Evolutionary conservation across 2,113 vertebrate species (phyloP), one percentile per base, ranked within the genome.

Genomic region (Bolborhynchus lineola): DNA sequence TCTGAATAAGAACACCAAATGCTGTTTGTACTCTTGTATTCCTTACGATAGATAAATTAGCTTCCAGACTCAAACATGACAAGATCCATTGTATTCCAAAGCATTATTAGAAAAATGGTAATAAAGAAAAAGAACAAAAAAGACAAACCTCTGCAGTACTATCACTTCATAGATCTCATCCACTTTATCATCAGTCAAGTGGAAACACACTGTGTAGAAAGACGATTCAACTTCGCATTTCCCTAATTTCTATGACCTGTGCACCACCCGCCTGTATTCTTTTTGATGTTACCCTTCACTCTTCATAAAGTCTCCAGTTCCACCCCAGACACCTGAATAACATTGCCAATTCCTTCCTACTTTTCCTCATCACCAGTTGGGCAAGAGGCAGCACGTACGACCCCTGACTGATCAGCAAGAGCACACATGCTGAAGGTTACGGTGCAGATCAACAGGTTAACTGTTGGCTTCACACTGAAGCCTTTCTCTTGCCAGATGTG

Each of bases 401-500:
- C 52, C 52, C 87, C 60, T 11, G 55, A 49, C 13, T 24, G 35
- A 67, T 3, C 0, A 2, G 64, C 52, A 81, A 42, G 84, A 69
- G 24, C 1, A 1, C 41, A 44, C 59, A 47, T 1, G 18, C 46
- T 21, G 37, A 53, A 59, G 62, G 78, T 12, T 1, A 1, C 0
- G 2, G 7, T 16, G 26, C 19, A 71, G 29, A 76, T 10, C 13
- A 29, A 28, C n/a, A 18, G 52, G 39, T 15, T 16, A 67, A 80
- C 13, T 2, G 49, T 1, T 64, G 71, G 5, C 42, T 79, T 52
- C 46, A 63, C 31, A 24, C 5, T 6, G 8, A 64, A 76, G n/a
- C 23, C 17, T 20, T 42, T 41, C 37, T 16, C 42, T 25, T 57
- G 31, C 44, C 19, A 37, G 25, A 13, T 2, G 18, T 6, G 20